Percentiles rank a stretch among this genome's conserved stretches.
Conservation (phyloP, 1,140 invertebrate species). For the Ceratosolen fusciceps region DNA sequence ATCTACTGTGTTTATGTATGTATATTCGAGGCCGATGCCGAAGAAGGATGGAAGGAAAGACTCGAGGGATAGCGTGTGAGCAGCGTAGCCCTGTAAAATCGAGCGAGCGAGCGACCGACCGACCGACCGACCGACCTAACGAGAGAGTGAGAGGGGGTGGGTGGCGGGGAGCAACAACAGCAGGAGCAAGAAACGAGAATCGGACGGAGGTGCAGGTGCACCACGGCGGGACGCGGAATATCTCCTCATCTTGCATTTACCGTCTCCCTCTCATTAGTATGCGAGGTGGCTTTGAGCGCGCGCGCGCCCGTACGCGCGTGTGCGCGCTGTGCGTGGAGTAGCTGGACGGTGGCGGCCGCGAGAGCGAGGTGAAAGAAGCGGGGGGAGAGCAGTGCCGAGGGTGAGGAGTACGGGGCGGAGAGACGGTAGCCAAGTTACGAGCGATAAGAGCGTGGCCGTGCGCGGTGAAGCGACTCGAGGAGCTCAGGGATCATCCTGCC, state of each 20-base stretch:
- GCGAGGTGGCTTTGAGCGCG: slow-evolving; percentile 6
- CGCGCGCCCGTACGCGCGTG: background rate
- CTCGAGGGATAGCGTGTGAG: background rate
- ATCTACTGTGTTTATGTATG: background rate
- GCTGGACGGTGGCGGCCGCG: background rate
- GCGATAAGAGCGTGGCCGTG: slow-evolving; percentile 16
- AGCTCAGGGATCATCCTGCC: background rate
- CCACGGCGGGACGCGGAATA: background rate
- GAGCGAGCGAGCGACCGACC: background rate
- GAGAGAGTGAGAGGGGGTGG: background rate
- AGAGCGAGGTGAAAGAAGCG: background rate
- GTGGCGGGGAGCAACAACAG: background rate
- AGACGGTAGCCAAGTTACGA: background rate
- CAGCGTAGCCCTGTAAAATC: too few relatives aligned
- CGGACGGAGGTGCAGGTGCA: slow-evolving; percentile 34
- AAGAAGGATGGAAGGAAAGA: background rate
- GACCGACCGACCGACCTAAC: background rate
- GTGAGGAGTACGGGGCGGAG: background rate
- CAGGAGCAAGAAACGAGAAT: background rate
- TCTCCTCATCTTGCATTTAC: slow-evolving; percentile 7
- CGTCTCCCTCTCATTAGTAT: slow-evolving; percentile 31
- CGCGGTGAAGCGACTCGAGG: background rate
- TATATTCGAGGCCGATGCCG: background rate
- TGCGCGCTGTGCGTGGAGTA: background rate
- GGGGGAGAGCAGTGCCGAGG: background rate